Evolutionary conservation across 2,888 invertebrate species (phyloP), one percentile per base, ranked within the genome.

Genomic region (Erebia palarica): DNA sequence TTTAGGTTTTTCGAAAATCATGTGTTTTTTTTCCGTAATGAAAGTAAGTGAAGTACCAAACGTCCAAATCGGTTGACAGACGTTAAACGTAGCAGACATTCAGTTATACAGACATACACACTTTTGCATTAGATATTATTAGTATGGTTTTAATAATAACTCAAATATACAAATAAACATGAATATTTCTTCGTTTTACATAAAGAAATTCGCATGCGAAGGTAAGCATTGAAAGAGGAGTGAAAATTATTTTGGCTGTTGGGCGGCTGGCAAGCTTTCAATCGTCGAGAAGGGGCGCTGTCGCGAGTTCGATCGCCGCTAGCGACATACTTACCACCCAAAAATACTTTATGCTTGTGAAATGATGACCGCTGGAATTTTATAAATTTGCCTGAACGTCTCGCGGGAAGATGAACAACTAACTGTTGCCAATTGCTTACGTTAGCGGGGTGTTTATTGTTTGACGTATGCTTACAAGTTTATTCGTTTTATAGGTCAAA

Each of bases 191-290:
- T 36, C 18, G 57, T 47, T 58, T 63, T 70, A 74, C 14, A 60
- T 72, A 49, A 70, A 47, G 44, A 64, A 64, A 65, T 65, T 70
- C 55, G 61, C 58, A 70, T 68, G 69, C 65, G 70, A 71, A 73
- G 72, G 76, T 75, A 81, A 80, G 75, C 79, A 77, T 74, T 73
- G 84, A 83, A 83, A 84, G 84, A 84, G 79, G 80, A 87, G 86
- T 84, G 86, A 83, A 84, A 88, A 91, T 90, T 90, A 91, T 91
- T 91, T 91, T 86, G 85, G 90, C 89, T 79, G 82, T 81, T 72
- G 73, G 75, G 82, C 87, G 87, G 82, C 88, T 90, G 91, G 91
- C 90, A 91, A 84, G 77, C 81, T 78, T 90, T 91, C 91, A 91
- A 90, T 84, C 81, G 84, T 76, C 79, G 80, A 73, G 60, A 73